Conservation (phyloP, 2,888 invertebrate genomes). For the Leptopilina drosophilae region DNA sequence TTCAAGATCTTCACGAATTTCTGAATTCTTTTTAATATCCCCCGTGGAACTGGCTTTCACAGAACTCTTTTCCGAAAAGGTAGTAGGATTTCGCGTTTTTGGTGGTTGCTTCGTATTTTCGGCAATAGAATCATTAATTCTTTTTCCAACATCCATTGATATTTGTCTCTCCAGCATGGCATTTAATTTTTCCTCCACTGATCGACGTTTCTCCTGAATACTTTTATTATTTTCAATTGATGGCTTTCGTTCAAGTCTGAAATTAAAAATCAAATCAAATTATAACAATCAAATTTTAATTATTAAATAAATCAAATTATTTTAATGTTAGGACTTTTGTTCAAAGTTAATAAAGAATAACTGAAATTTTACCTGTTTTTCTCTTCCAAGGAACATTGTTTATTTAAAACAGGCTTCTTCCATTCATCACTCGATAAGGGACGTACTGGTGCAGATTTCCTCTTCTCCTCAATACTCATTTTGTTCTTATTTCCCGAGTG, state of each 20-base stretch:
- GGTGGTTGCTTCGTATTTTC: constrained; percentile 51
- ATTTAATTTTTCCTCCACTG: constrained; percentile 73
- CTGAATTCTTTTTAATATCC: constrained; percentile 66
- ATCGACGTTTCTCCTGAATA: constrained; percentile 72
- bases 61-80: constrained; percentile 59
- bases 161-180: constrained; percentile 73
- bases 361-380: constrained; percentile 61
- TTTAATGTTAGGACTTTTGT: too few species aligned
- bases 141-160: constrained; percentile 66
- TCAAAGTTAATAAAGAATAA: too few species aligned
- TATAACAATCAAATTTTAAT: too few species aligned
- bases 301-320: too few species aligned
- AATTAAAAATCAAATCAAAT: neutral
- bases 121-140: constrained; percentile 61
- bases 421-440: constrained; percentile 65
- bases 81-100: constrained; percentile 47
- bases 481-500: constrained; percentile 55
- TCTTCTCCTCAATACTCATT: constrained; percentile 68
- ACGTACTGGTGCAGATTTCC: constrained; percentile 72
- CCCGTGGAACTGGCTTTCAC: constrained; percentile 69
- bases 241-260: constrained; percentile 50
- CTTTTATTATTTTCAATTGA: constrained; percentile 61
- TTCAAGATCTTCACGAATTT: constrained; percentile 58
- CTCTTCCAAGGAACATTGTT: constrained; percentile 70
- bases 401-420: constrained; percentile 65